These are phyloP conservation scores for Thymelicus sylvestris DNA, from an alignment of 2,888 invertebrate genomes.

Conservation along the genomic window DNA sequence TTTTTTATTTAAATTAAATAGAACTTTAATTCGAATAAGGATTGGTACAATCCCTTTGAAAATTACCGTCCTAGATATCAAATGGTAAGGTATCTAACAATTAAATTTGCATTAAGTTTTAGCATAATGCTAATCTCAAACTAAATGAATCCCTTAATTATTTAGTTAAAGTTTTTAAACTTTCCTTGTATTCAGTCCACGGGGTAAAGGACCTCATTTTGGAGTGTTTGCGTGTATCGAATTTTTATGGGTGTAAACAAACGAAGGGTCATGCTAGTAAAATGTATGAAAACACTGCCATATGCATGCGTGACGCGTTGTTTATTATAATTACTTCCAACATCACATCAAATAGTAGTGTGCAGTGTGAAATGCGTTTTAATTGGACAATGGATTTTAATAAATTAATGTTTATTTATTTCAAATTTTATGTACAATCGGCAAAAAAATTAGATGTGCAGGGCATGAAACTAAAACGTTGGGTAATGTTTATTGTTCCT, in stretches of 20 bases:
- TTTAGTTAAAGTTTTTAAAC: no score
- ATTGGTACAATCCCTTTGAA: no score
- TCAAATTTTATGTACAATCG: not conserved
- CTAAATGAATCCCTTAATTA: no score
- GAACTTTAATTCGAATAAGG: no score
- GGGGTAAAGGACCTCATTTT: not conserved
- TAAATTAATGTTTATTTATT: not conserved
- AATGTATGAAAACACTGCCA: slow-evolving; percentile 1
- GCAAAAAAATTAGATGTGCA: no score
- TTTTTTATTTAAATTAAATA: no score
- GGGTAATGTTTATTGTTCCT: no score
- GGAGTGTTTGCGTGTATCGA: slow-evolving; percentile 4
- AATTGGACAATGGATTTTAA: slow-evolving; percentile 20
- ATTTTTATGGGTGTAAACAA: not conserved
- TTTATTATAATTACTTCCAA: slow-evolving; percentile 24
- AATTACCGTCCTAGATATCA: no score
- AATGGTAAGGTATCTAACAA: no score
- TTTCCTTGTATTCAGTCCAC: not conserved
- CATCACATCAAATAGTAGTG: slow-evolving; percentile 12
- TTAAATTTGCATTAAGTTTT: no score
- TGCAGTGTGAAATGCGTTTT: slow-evolving; percentile 27
- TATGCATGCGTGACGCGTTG: slow-evolving; percentile 21
- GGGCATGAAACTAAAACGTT: no score
- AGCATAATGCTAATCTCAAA: no score
- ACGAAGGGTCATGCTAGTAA: slow-evolving; percentile 2